phyloP scores from a whole-genome alignment of 1,140 invertebrate genomes.

The Alviniconcha marisindica region DNA sequence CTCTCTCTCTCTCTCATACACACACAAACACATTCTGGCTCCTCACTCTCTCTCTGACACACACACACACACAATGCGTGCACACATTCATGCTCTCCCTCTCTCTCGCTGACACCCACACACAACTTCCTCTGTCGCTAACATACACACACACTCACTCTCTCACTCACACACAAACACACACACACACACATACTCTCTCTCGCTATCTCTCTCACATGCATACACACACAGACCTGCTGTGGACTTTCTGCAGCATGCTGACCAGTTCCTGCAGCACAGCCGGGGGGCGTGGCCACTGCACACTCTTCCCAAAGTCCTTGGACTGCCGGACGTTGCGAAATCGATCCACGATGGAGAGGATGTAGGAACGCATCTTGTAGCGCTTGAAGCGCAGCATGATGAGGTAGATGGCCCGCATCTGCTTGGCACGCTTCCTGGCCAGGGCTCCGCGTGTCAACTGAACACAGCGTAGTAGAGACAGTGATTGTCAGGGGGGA shows the following conservation, averaged over 20 bases:
- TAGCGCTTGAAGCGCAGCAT: constrained; percentile 90
- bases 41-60: too few species aligned
- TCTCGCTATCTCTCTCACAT: not conserved
- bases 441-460: constrained; percentile 91
- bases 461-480: too few species aligned
- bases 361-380: constrained; percentile 88
- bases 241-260: constrained; percentile 71
- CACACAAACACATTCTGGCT: not conserved
- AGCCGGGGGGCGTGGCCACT: constrained; percentile 88
- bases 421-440: constrained; percentile 86
- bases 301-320: constrained; percentile 87
- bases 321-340: constrained; percentile 77
- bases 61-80: too few species aligned
- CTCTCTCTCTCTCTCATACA: too few species aligned
- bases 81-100: not conserved
- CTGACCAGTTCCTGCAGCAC: constrained; percentile 80
- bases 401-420: constrained; percentile 90
- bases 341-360: constrained; percentile 59
- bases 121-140: not conserved
- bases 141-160: not conserved
- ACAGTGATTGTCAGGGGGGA: too few species aligned
- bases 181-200: not conserved
- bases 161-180: not conserved
- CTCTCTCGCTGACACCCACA: not conserved
- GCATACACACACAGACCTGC: constrained; percentile 61